A percentile compares a stretch with the other conserved stretches of the same genome.
Evolutionary conservation across 2,888 invertebrate genomes (phyloP).

Genomic region (Ceratothoa steindachneri): DNA sequence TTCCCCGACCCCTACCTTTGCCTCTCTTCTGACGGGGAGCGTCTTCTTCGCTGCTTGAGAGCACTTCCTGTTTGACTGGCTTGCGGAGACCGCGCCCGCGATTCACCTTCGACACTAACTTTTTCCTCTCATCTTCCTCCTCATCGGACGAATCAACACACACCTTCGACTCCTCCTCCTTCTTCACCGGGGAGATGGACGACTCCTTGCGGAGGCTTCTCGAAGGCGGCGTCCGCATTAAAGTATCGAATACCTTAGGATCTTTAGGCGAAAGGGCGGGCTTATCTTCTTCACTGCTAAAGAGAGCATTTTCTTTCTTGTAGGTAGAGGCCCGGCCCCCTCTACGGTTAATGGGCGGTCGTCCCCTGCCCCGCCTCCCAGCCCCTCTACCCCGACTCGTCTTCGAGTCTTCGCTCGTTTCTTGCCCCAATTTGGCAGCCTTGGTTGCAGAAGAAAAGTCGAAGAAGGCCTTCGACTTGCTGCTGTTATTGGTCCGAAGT

Average conservation of each 20-base stretch:
- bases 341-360: background rate
- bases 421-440: slow-evolving; percentile 2
- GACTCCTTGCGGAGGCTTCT: background rate
- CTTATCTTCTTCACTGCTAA: background rate
- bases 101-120: slow-evolving; percentile 11
- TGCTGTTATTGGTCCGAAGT: slow-evolving; percentile 24
- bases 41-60: slow-evolving; percentile 1
- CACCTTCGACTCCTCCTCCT: background rate
- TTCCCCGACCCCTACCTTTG: slow-evolving; percentile 5
- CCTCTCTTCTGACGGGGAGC: slow-evolving; percentile 1
- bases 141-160: background rate
- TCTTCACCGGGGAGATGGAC: background rate
- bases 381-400: background rate
- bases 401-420: slow-evolving; percentile 9
- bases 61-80: background rate
- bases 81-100: background rate
- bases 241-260: background rate
- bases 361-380: slow-evolving; percentile 3
- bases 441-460: slow-evolving; percentile 20
- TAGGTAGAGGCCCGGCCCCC: background rate
- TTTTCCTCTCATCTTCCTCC: slow-evolving; percentile 24
- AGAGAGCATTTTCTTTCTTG: background rate
- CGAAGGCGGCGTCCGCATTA: background rate
- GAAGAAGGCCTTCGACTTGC: slow-evolving; percentile 11
- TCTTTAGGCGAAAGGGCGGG: background rate